Conservation (phyloP, 2,797 vertebrate species). For the Hyperoplus immaculatus region DNA sequence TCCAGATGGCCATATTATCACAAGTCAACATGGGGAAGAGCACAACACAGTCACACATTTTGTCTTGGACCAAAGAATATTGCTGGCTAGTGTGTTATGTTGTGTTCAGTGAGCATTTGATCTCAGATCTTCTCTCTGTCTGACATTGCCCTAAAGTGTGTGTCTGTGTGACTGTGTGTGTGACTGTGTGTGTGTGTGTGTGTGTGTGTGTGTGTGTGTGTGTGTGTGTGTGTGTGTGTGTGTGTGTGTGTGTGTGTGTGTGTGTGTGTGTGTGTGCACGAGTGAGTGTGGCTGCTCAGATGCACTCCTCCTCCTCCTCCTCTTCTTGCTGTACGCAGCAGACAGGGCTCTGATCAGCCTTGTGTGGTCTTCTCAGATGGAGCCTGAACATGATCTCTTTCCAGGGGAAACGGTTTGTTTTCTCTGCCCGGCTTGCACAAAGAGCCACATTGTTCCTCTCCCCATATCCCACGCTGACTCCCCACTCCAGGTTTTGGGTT, state of each 20-base stretch:
- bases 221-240: constrained; percentile 41
- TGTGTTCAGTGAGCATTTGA: constrained; percentile 62
- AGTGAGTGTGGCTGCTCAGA: constrained; percentile 27
- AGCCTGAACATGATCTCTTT: constrained; percentile 85
- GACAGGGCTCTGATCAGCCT: constrained; percentile 82
- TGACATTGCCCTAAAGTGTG: constrained; percentile 65
- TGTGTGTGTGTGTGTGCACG: constrained; percentile 25
- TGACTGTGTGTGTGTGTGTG: constrained; percentile 34
- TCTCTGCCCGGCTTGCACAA: constrained; percentile 83
- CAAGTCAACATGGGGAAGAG: constrained; percentile 57
- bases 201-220: constrained; percentile 53
- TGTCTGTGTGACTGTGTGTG: constrained; percentile 39
- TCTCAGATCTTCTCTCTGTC: constrained; percentile 66
- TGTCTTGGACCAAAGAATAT: constrained; percentile 78
- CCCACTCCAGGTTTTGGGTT: constrained; percentile 84
- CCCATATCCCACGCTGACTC: constrained; percentile 83
- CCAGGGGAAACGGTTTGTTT: constrained; percentile 86
- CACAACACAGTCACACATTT: constrained; percentile 67
- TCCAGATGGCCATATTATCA: constrained; percentile 72
- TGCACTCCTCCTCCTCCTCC: constrained; percentile 45
- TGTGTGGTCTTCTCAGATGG: constrained; percentile 86
- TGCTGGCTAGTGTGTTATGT: constrained; percentile 52
- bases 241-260: constrained; percentile 50
- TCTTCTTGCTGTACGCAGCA: constrained; percentile 65
- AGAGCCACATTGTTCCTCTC: constrained; percentile 85